Evolutionary conservation across 2,888 invertebrate genomes (phyloP).

Genomic region (Furcula furcula): DNA sequence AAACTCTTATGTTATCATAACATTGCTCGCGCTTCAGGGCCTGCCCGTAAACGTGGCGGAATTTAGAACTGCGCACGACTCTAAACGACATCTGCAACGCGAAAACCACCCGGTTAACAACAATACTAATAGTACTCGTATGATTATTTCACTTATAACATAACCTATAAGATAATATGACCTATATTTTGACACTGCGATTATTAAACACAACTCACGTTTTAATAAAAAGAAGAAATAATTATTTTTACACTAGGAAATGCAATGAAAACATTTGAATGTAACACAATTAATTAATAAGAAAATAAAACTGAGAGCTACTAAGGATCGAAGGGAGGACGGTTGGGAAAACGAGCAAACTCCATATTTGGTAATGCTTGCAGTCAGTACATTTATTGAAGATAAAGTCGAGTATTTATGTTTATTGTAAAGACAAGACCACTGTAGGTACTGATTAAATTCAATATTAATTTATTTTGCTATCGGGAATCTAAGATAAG

Average conservation of each 20-base stretch:
- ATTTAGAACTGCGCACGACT: conserved; percentile 98
- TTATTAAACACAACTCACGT: conserved; percentile 66
- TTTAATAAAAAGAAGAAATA: conserved; percentile 59
- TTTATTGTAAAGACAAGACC: conserved; percentile 14
- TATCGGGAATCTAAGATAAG: no score
- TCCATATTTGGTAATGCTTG: conserved; percentile 87
- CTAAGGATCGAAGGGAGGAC: conserved; percentile 81
- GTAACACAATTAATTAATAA: conserved; percentile 55
- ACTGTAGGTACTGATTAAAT: conserved; percentile 4
- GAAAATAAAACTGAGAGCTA: conserved; percentile 77
- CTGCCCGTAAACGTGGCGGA: conserved; percentile 97
- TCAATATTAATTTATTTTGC: conserved; percentile 12
- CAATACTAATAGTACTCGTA: conserved; percentile 56
- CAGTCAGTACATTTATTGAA: conserved; percentile 66
- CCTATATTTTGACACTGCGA: conserved; percentile 76
- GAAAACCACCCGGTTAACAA: conserved; percentile 59
- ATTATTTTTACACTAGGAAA: conserved; percentile 64
- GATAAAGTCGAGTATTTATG: conserved; percentile 42
- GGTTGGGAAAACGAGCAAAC: conserved; percentile 84
- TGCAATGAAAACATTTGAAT: conserved; percentile 78
- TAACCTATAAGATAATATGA: conserved; percentile 75
- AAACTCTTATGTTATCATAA: conserved; percentile 98
- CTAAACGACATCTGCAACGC: conserved; percentile 94
- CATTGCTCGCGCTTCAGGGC: conserved; percentile 97
- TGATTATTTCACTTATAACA: conserved; percentile 67